Evolutionary conservation across 2,888 invertebrate genomes (phyloP), one percentile per base, ranked within the genome.

Genomic region (Leistus spinibarbis): DNA sequence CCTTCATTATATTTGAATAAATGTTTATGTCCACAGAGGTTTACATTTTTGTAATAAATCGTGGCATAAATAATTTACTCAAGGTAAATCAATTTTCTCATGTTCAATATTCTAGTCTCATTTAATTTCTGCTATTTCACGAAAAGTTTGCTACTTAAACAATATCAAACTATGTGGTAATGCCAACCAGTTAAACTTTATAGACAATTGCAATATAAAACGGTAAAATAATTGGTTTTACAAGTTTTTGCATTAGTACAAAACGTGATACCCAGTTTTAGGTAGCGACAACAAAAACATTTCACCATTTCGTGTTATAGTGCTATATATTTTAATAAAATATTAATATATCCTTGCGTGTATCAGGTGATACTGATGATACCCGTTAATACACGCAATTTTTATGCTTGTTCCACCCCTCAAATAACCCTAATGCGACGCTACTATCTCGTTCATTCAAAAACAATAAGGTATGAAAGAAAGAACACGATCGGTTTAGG

Each of bases 401-500:
- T 40, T 40, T 13, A 13, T 40, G 40, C 7, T 40, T 10, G 1
- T 7, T 40, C 40, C 27, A 10, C 40, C 5, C 40, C 7, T 40
- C 7, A 40, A 2, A 40, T 5, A 40, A 2, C 19, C 19, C 16
- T 23, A 13, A n/a, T 54, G 2, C 56, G 54, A 20, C 54, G 20
- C 57, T 19, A 1, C n/a, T 16, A 24, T 20, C 20, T 22, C 56
- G 66, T n/a, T 66, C 60, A 19, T 56, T 65, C 57, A 40, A 72
- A 72, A 72, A 72, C 72, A 72, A 72, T 72, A 66, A 66, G 66
- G 40, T 66, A 56, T 72, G 20, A 24, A 66, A 64, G 64, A 72
- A 71, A 23, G 72, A 57, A 66, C 72, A 72, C 57, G 72, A 72
- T 72, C 66, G 66, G 40, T 60, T n/a, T 66, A 66, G 40, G 72